phyloP scores from a whole-genome alignment of 2,888 invertebrate species.

The Nineta flava region DNA sequence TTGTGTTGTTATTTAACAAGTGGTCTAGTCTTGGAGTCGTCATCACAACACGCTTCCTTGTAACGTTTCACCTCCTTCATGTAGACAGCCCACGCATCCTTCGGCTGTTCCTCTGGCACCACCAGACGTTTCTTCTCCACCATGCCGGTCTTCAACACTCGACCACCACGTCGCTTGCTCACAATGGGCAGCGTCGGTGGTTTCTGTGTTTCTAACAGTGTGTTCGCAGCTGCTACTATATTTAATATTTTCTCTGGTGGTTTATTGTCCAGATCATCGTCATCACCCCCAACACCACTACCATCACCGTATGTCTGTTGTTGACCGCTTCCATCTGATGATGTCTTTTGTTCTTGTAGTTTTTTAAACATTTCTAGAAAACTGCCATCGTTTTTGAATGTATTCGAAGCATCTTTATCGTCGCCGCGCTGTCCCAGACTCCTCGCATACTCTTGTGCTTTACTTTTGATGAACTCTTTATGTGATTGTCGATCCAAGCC shows the following conservation, averaged over 20 bases:
- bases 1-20: slow-evolving; percentile 68
- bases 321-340: slow-evolving; percentile 17
- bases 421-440: neutral
- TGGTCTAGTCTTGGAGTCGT: slow-evolving; percentile 78
- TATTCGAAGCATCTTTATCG: slow-evolving; percentile 28
- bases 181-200: slow-evolving; percentile 33
- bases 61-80: slow-evolving; percentile 89
- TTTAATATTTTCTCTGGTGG: slow-evolving; percentile 15
- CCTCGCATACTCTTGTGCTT: slow-evolving; percentile 1
- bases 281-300: neutral
- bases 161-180: slow-evolving; percentile 72
- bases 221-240: slow-evolving; percentile 21
- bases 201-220: slow-evolving; percentile 26
- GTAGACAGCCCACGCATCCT: slow-evolving; percentile 86
- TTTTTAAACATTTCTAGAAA: slow-evolving; percentile 85
- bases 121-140: slow-evolving; percentile 67
- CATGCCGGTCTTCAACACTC: slow-evolving; percentile 76
- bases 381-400: slow-evolving; percentile 78
- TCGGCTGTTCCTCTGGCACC: slow-evolving; percentile 45
- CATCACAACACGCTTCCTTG: slow-evolving; percentile 82
- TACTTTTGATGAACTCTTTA: slow-evolving; percentile 1
- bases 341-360: slow-evolving; percentile 45
- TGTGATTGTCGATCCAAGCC: neutral
- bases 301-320: slow-evolving; percentile 31
- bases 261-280: slow-evolving; percentile 17